Evolutionary conservation across 2,113 vertebrate species (phyloP).

Genomic region (Rhadina sibilatrix): DNA sequence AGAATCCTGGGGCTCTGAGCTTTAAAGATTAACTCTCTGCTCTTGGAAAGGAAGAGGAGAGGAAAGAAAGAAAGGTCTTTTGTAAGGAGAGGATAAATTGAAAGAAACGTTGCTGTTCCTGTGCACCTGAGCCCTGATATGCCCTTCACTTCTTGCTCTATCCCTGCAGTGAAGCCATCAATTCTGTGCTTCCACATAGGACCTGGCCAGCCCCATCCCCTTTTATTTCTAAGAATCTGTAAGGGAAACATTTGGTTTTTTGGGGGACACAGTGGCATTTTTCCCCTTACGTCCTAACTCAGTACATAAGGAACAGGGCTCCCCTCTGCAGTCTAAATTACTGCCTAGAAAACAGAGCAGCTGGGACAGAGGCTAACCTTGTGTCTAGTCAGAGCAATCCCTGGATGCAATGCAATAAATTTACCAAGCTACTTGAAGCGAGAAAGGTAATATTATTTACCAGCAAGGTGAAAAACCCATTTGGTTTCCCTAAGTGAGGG

Average conservation of each 20-base stretch:
- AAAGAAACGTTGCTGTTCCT: neutral
- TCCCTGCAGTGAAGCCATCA: neutral
- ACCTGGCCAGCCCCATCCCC: neutral
- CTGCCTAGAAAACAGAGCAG: neutral
- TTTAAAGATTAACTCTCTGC: neutral
- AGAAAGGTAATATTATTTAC: neutral
- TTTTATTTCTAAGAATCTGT: neutral
- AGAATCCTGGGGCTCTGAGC: neutral
- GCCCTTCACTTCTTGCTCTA: neutral
- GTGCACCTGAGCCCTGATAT: neutral
- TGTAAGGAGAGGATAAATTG: neutral
- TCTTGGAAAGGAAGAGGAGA: neutral
- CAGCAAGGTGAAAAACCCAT: accelerated
- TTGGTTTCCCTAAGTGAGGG: neutral
- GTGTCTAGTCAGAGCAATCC: neutral
- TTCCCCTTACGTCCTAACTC: neutral
- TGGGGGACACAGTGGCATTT: neutral
- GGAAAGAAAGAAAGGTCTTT: neutral
- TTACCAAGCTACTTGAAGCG: neutral
- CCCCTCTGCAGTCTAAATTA: neutral
- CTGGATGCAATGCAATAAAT: neutral
- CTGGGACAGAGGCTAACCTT: neutral
- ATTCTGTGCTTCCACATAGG: neutral
- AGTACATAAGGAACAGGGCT: neutral
- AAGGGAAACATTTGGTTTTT: neutral